Conservation (phyloP, 30 jellyfish, hydroid and myxozoan genomes). For the Hydra vulgaris region DNA sequence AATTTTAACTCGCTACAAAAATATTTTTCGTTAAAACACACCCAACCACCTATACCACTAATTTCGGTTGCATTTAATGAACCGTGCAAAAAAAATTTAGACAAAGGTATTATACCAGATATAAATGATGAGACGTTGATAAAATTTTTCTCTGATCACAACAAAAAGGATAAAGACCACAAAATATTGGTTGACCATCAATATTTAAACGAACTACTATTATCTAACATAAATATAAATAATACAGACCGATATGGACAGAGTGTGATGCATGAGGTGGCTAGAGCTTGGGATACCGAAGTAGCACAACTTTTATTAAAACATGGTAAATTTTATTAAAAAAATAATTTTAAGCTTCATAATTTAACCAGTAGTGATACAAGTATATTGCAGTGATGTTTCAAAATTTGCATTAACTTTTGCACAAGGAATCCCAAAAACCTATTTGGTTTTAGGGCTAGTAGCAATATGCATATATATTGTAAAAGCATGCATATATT, state of each 20-base stretch:
- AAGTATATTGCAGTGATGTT: no score
- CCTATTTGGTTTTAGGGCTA: no score
- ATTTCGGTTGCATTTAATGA: no score
- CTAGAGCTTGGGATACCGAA: constrained; percentile 87
- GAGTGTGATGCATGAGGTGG: constrained; percentile 73
- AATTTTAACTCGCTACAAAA: no score
- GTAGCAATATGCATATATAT: no score
- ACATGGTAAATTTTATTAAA: constrained; percentile 55
- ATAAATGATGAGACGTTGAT: background rate
- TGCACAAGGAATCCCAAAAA: no score
- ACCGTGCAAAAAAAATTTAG: background rate
- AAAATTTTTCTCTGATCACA: background rate
- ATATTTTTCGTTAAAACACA: no score
- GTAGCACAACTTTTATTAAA: constrained; percentile 61
- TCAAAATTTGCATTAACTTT: no score
- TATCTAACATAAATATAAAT: constrained; percentile 50
- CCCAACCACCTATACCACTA: no score
- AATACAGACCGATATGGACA: constrained; percentile 69
- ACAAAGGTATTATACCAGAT: background rate
- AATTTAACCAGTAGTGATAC: no score
- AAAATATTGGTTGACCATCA: constrained; percentile 52
- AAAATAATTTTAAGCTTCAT: no score
- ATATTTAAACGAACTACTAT: constrained; percentile 41
- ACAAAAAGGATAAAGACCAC: constrained; percentile 2
- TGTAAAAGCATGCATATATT: no score